phyloP scores from a whole-genome alignment of 1,140 invertebrate genomes.

The Drosophila equinoxialis region DNA sequence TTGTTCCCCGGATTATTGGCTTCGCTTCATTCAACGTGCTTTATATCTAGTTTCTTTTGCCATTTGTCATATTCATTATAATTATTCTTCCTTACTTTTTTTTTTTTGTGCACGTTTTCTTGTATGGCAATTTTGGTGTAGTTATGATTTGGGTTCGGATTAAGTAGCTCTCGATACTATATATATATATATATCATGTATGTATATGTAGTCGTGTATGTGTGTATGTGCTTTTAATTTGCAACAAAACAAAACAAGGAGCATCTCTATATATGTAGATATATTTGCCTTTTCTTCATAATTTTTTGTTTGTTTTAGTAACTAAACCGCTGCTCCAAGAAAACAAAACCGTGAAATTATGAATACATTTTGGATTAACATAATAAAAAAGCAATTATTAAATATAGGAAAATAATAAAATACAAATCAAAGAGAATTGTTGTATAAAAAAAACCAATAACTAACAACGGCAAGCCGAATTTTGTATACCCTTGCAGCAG shows the following conservation, averaged over 20 bases:
- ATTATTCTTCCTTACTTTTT: background rate
- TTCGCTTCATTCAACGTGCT: background rate
- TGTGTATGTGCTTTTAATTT: slow-evolving; percentile 7
- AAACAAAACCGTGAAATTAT: slow-evolving; percentile 7
- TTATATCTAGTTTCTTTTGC: slow-evolving; percentile 14
- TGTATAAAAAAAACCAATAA: background rate
- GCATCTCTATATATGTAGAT: slow-evolving; percentile 21
- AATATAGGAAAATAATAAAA: background rate
- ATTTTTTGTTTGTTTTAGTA: slow-evolving; percentile 34
- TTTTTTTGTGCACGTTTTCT: slow-evolving; percentile 27
- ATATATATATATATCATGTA: slow-evolving; percentile 36
- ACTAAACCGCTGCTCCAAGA: slow-evolving; percentile 51
- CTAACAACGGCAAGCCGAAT: background rate
- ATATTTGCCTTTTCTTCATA: background rate
- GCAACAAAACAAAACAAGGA: background rate
- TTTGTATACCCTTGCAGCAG: no score
- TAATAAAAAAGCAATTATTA: background rate
- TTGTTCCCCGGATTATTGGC: background rate
- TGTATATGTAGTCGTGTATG: slow-evolving; percentile 33
- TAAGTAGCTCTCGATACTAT: slow-evolving; percentile 63
- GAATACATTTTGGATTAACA: slow-evolving; percentile 11
- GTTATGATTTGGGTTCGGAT: slow-evolving; percentile 52
- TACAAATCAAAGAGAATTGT: background rate
- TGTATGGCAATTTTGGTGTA: slow-evolving; percentile 30
- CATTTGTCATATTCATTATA: background rate